Base-by-base conservation (phyloP, 1,140 invertebrate species). In the Calliphora vicina region DNA sequence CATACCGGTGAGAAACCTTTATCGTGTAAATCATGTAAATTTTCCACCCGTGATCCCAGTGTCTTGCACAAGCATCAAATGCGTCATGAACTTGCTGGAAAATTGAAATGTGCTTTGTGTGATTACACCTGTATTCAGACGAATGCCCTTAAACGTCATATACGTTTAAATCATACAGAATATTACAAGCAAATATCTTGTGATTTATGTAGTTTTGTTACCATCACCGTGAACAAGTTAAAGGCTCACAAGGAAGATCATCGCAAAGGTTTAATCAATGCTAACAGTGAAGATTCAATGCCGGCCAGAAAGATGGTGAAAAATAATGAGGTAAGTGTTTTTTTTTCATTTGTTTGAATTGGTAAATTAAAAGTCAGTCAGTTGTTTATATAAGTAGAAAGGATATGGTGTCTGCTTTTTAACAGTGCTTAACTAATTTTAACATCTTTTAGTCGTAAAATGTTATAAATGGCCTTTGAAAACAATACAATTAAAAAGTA, bases 1-100 rank as follows among this genome's bases (percentile, higher is more conserved):
- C 96, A 97, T 86, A 94, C 94, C 10, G 95, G 95, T 61, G 89
- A 90, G 17, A 90, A 90, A 80, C 88, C 89, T 0, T 73, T 90
- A 9, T 84, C 86, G 8, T 91, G 90, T 29, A 86, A 87, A 9
- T 82, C 84, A 12, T 91, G 90, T 82, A 87, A 89, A 80, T 91
- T 90, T 76, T 86, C 87, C 8, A 88, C 88, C 0, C 85, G 89
- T 1, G 90, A 91, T 86, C 90, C 89, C 27, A 91, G 90, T 83
- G 89, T 90, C 4, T 83, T 90, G 10, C 84, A 86, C 50, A 90
- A 89, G 72, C 90, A 91, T 86, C 85, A 88, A 27, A 85, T 87
- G 74, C 85, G 89, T 0, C 90, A 91, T 17, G 26, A 80, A 10
- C 83, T 85, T 20, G 76, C 83, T 1, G 83, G 72, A 35, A 86